phyloP scores from a whole-genome alignment of 2,888 invertebrate genomes.

The Hipparchia semele region DNA sequence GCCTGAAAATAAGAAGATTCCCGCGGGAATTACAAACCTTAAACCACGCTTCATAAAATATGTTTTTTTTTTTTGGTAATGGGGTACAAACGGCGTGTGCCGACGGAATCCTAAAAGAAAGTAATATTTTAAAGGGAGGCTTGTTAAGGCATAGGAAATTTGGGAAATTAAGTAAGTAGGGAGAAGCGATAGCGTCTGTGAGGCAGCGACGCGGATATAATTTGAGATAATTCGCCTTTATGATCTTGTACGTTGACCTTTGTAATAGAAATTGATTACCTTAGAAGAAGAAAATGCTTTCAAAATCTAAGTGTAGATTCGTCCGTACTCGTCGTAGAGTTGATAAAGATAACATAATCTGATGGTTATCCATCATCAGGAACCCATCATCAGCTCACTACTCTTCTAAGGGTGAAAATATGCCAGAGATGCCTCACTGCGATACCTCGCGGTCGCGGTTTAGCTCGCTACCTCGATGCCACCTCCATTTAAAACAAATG shows the following conservation, averaged over 20 bases:
- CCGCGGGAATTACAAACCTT: too few species aligned
- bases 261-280: constrained; percentile 31
- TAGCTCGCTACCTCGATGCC: too few species aligned
- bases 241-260: constrained; percentile 14
- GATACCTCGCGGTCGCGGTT: too few species aligned
- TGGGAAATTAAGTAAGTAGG: constrained; percentile 63
- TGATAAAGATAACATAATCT: background rate
- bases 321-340: too few species aligned
- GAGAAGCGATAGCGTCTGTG: constrained; percentile 46
- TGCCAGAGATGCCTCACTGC: too few species aligned
- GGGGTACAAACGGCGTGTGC: background rate
- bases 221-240: constrained; percentile 30
- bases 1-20: too few species aligned
- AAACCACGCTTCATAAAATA: too few species aligned
- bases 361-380: too few species aligned
- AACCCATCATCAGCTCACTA: too few species aligned
- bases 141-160: constrained; percentile 63
- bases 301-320: background rate
- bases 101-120: constrained; percentile 39
- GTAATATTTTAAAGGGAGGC: constrained; percentile 69
- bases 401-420: too few species aligned
- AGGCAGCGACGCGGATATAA: constrained; percentile 11
- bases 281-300: background rate
- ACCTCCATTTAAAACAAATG: too few species aligned
- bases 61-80: background rate